Evolutionary conservation across 2,113 vertebrate genomes (phyloP), one percentile per base, ranked within the genome.

Genomic region (Mastomys natalensis): DNA sequence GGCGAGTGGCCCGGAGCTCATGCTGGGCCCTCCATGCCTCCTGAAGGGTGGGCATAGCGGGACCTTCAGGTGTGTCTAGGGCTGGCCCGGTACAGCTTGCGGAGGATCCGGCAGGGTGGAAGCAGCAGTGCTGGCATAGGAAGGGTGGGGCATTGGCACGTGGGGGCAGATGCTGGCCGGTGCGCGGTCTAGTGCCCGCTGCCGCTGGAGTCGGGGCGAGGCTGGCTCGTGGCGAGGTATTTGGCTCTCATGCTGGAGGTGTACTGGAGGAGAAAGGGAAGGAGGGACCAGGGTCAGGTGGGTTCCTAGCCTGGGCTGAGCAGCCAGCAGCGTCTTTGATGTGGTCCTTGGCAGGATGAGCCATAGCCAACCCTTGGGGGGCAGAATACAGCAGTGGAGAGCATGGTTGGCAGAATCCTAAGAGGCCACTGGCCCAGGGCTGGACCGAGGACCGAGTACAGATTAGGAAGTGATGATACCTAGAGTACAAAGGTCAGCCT

Each of bases 181-280:
- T 97, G 37, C 62, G 77, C 80, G 62, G 95, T 95, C 98, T 99
- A 99, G 97, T 99, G 99, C 86, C 99, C 99, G 76, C 98, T 98
- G 98, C 98, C 98, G 97, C 98, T 99, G 98, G 99, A 99, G 97
- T 99, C 99, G 16, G 99, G 99, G 98, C 99, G 99, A 97, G 98
- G 98, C 98, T 99, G 98, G 98, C 99, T 99, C 97, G 99, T 99
- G 98, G 99, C 99, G 98, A 99, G 99, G 99, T 99, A 99, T 99
- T 99, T 99, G 86, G 99, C 99, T 98, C 99, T 99, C 99, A 99
- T 99, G 99, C 99, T 99, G 99, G 99, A 99, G 93, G 99, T 99
- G 99, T 99, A 99, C 99, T 99, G 98, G 64, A 98, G 89, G 96
- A 98, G 94, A 98, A 29, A 98, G 97, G 97, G 84, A 55, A 19